Conservation (phyloP, 2,797 vertebrate genomes). For the Chaunax sp. region DNA sequence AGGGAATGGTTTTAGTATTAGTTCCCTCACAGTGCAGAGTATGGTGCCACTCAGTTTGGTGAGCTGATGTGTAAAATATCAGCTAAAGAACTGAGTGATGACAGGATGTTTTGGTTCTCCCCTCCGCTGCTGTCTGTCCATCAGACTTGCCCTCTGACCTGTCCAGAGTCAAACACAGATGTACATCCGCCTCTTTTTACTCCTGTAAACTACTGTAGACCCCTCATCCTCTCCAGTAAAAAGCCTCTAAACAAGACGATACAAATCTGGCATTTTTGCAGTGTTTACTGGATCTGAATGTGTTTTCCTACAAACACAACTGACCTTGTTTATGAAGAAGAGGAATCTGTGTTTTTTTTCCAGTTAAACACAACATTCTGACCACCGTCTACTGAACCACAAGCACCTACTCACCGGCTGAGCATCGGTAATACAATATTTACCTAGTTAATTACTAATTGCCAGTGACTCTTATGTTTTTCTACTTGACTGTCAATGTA, state of each 20-base stretch:
- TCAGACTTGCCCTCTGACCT: constrained; percentile 49
- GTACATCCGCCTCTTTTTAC: constrained; percentile 32
- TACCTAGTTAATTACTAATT: constrained; percentile 42
- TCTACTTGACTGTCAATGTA: not conserved
- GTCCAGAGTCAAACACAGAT: constrained; percentile 40
- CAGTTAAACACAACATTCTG: constrained; percentile 71
- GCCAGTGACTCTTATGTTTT: constrained; percentile 20
- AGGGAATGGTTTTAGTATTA: constrained; percentile 48
- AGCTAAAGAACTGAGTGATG: constrained; percentile 2
- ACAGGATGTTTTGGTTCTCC: not conserved
- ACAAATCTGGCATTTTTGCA: constrained; percentile 52
- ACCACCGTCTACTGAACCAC: constrained; percentile 42
- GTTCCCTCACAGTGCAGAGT: constrained; percentile 25
- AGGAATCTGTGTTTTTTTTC: constrained; percentile 56
- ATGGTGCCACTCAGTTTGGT: constrained; percentile 13
- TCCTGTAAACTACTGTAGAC: constrained; percentile 44
- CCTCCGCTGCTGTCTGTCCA: constrained; percentile 5
- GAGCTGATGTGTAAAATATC: not conserved
- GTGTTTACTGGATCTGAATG: constrained; percentile 76
- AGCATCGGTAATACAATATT: constrained; percentile 51
- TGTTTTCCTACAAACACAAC: constrained; percentile 74
- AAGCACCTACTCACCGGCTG: constrained; percentile 64
- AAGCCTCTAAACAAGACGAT: constrained; percentile 46
- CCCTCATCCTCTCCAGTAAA: constrained; percentile 29
- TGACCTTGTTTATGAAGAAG: constrained; percentile 73